Conservation (phyloP, 2,888 invertebrate genomes). For the Drosophila yooni region DNA sequence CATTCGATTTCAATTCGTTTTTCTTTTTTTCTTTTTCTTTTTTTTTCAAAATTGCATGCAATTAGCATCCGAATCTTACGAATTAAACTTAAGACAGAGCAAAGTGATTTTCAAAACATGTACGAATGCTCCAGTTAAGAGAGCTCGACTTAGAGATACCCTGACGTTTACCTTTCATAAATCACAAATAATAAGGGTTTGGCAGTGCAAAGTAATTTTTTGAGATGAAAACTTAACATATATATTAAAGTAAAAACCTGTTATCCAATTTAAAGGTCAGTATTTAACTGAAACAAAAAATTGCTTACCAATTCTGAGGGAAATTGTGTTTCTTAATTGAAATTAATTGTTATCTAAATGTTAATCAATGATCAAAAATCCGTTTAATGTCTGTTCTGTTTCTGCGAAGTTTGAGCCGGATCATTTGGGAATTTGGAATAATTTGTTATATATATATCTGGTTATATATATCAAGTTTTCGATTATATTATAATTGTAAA, state of each 20-base stretch:
- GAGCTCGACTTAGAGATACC: not conserved
- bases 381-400: not conserved
- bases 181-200: not conserved
- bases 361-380: not conserved
- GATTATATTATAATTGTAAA: not conserved
- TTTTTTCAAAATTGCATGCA: constrained; percentile 11
- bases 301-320: not conserved
- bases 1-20: constrained; percentile 43
- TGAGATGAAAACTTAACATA: not conserved
- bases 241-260: not conserved
- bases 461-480: not conserved
- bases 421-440: not conserved
- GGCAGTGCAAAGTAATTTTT: not conserved
- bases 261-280: not conserved
- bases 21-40: not conserved
- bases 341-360: not conserved
- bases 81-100: not conserved
- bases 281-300: not conserved
- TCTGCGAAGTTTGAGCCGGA: not conserved
- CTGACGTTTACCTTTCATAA: not conserved
- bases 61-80: not conserved
- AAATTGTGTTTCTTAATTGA: not conserved
- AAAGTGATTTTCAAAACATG: not conserved
- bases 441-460: not conserved
- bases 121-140: not conserved